Evolutionary conservation across 2,797 vertebrate genomes (phyloP).

Genomic region (Urocyon cinereoargenteus): DNA sequence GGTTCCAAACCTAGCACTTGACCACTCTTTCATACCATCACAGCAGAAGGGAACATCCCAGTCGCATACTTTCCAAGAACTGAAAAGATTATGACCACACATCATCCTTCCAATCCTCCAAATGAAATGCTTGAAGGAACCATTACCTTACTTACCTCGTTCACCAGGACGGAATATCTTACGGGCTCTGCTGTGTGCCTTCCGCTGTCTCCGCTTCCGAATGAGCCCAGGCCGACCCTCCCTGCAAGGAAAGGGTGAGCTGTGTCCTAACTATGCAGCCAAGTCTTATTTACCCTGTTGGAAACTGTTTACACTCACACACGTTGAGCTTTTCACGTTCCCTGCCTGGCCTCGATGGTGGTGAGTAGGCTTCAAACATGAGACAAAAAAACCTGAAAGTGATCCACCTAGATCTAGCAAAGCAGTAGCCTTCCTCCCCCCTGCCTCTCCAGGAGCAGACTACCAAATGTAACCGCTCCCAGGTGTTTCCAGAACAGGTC

Average conservation of each 20-base stretch:
- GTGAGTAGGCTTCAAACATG: background rate
- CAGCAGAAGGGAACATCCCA: background rate
- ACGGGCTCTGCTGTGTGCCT: background rate
- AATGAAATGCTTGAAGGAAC: background rate
- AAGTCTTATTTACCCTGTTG: background rate
- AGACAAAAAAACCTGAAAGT: background rate
- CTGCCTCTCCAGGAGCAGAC: background rate
- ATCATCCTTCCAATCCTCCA: background rate
- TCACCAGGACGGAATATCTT: background rate
- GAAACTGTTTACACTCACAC: background rate
- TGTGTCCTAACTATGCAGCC: background rate
- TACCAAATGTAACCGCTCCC: background rate
- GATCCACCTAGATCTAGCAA: background rate
- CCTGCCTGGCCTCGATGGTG: background rate
- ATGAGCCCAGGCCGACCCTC: background rate
- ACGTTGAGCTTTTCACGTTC: background rate
- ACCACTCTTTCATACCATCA: background rate
- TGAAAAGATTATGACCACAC: background rate
- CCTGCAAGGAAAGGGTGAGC: background rate
- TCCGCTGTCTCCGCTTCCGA: background rate
- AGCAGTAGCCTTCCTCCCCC: background rate
- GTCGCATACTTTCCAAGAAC: slow-evolving; percentile 21
- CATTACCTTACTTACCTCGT: background rate
- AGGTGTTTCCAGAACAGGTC: background rate
- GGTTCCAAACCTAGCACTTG: background rate